Base-by-base conservation (phyloP, 1,140 invertebrate species). In the Polyergus mexicanus region DNA sequence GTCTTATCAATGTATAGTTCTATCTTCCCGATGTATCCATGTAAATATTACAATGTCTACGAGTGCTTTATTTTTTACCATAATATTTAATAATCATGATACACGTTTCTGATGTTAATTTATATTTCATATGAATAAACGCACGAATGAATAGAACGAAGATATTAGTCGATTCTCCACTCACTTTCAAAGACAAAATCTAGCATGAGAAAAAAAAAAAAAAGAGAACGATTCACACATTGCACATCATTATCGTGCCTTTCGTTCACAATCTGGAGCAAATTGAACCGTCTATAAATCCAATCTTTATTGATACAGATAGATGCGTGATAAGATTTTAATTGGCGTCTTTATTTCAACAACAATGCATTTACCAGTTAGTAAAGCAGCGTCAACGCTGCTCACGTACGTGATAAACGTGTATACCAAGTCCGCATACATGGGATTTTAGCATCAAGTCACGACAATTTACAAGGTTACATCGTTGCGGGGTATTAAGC, bases 381-480 rank as follows among this genome's bases (percentile, higher is more conserved):
- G 28, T 68, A 28, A 58, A 81, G 19, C 54, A 60, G 19, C 2
- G 19, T 13, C 22, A 47, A 25, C 28, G 19, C 60, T 71, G 51
- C 72, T 81, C 22, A 25, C n/a, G 11, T 35, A 2, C 16, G 6
- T n/a, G 41, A 83, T 74, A 62, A 83, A 41, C 63, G 38, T 32
- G 13, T 19, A 13, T 25, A 11, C 35, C n/a, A 62, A 76, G 56
- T 28, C 16, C 44, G 75, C 63, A 38, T 56, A 41, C 11, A 44
- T 38, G n/a, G 38, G 25, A 60, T 81, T 80, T 71, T 81, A 56
- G 66, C 1, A 72, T 81, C 19, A 54, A 81, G n/a, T 58, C 25
- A 35, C 19, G 19, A 35, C 25, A 71, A 81, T 81, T 81, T 58
- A 72, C 66, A 71, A 16, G 38, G 19, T 8, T 54, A 54, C n/a